Evolutionary conservation across 2,888 invertebrate species (phyloP).

Genomic region (Campoletis raptor): DNA sequence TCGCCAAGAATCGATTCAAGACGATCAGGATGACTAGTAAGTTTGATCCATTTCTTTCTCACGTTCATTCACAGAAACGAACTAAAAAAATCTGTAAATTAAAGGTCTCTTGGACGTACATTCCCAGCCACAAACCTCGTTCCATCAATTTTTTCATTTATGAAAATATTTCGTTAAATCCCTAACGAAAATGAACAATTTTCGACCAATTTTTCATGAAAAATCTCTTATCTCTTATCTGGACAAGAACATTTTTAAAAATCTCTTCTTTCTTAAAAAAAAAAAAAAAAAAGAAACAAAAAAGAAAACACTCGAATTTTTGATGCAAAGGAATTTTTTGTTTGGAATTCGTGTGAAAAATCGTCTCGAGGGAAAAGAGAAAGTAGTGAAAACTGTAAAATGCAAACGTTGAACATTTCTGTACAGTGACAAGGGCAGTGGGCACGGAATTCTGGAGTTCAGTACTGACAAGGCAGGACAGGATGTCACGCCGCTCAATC

Average conservation of each 20-base stretch:
- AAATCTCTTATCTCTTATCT: no score
- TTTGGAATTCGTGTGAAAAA: background rate
- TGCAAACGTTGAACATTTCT: slow-evolving; percentile 25
- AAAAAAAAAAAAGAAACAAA: no score
- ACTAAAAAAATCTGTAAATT: background rate
- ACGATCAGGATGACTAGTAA: slow-evolving; percentile 83
- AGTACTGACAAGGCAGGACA: slow-evolving; percentile 94
- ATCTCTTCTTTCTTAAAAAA: no score
- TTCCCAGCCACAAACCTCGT: background rate
- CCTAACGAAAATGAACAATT: background rate
- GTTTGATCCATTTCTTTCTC: slow-evolving; percentile 63
- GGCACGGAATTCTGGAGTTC: slow-evolving; percentile 93
- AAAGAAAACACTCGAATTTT: no score
- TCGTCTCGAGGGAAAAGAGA: background rate
- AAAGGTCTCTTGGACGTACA: background rate
- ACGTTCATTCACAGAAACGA: slow-evolving; percentile 14
- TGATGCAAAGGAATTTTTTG: background rate
- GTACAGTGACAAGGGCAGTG: slow-evolving; percentile 84
- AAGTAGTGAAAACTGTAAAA: slow-evolving; percentile 15
- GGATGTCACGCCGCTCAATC: slow-evolving; percentile 94
- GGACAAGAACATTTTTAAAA: no score
- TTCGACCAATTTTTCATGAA: background rate
- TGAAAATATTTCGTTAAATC: background rate
- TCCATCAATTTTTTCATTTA: background rate
- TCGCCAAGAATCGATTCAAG: slow-evolving; percentile 82